Evolutionary conservation across 2,113 vertebrate species (phyloP).

Genomic region (Pao palembangensis): DNA sequence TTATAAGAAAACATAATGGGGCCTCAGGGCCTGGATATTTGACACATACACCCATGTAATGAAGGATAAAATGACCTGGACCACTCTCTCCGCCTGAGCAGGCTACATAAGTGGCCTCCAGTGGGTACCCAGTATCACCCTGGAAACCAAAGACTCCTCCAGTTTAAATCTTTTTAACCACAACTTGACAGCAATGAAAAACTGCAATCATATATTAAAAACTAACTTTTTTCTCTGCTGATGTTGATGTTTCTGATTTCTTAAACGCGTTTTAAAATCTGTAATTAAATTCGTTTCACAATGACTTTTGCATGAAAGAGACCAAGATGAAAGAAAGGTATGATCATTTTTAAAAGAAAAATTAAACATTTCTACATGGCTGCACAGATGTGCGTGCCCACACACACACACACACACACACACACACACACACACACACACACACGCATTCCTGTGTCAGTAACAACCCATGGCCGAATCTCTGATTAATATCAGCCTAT

Average conservation of each 20-base stretch:
- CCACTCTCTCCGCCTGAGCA: constrained; percentile 31
- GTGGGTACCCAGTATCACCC: constrained; percentile 19
- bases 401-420: too few species aligned
- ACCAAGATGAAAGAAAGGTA: too few species aligned
- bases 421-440: too few species aligned
- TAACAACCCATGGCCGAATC: constrained; percentile 61
- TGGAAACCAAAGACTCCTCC: constrained; percentile 17
- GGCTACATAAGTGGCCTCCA: constrained; percentile 36
- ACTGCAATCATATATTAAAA: constrained; percentile 10
- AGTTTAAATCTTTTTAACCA: constrained; percentile 10
- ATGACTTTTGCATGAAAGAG: too few species aligned
- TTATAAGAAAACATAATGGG: constrained; percentile 8
- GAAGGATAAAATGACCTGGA: constrained; percentile 46
- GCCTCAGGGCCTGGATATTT: constrained; percentile 32
- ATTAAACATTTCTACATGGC: not conserved
- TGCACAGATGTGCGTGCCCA: not conserved
- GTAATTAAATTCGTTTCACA: too few species aligned
- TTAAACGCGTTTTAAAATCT: too few species aligned
- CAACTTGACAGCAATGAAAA: constrained; percentile 6
- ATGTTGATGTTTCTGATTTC: too few species aligned
- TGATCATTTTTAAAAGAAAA: too few species aligned
- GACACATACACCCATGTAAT: constrained; percentile 40
- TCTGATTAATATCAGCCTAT: constrained; percentile 66
- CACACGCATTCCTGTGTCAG: constrained; percentile 19
- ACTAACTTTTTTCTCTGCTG: not conserved